Percentiles rank a stretch among this genome's conserved stretches.
Evolutionary conservation across 1,140 invertebrate species (phyloP).

Genomic region (Caenorhabditis brenneri): DNA sequence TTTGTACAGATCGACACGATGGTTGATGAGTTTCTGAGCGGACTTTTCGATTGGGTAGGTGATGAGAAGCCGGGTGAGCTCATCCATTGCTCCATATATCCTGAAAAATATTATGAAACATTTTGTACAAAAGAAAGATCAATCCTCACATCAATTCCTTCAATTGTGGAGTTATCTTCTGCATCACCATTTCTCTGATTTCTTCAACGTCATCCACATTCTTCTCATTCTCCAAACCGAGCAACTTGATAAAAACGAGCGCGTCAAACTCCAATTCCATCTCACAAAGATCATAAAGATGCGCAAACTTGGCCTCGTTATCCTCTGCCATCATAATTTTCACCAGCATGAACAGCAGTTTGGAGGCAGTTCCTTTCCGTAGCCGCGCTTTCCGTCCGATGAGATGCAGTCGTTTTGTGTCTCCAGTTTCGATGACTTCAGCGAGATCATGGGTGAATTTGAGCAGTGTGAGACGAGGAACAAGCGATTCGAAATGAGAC

Average conservation of each 20-base stretch:
- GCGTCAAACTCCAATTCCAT: not conserved
- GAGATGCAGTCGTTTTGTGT: too few relatives aligned
- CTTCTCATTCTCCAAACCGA: not conserved
- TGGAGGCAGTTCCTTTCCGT: not conserved
- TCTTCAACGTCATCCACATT: not conserved
- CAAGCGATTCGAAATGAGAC: not conserved
- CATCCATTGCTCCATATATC: too few relatives aligned
- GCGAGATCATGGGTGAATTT: not conserved
- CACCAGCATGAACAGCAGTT: not conserved
- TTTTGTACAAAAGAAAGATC: too few relatives aligned
- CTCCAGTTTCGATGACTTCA: not conserved
- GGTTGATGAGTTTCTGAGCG: too few relatives aligned
- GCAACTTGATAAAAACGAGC: not conserved
- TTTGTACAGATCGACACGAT: too few relatives aligned
- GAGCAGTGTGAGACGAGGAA: not conserved
- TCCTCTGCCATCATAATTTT: not conserved
- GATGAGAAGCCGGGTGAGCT: too few relatives aligned
- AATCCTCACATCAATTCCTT: not conserved
- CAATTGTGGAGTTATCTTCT: not conserved
- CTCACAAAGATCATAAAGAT: not conserved
- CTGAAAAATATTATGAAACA: too few relatives aligned
- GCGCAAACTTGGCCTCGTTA: not conserved
- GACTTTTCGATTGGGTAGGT: too few relatives aligned
- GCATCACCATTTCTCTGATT: not conserved
- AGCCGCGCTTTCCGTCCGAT: not conserved